Base-by-base conservation (phyloP, 2,113 vertebrate genomes). In the Cheilinus undulatus region DNA sequence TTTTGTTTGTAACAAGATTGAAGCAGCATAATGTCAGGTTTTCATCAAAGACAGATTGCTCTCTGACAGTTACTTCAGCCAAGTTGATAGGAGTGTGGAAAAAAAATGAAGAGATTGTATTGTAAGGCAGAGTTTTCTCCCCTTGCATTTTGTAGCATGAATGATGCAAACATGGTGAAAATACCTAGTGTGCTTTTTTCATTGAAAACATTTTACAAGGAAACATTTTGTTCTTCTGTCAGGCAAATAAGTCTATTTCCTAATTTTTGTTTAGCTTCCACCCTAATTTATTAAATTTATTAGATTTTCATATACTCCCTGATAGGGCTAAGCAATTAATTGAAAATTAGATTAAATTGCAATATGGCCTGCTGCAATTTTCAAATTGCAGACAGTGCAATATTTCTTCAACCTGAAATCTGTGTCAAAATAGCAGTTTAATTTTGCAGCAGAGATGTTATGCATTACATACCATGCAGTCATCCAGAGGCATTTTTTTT, bases 11-110 rank as follows among this genome's bases (percentile, higher is more conserved):
- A 30, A 28, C 5, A 65, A 36, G 34, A 11, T 2, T 11, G 34
- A 36, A 17, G 40, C 40, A 14, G 4, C 17, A 6, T 75, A 53
- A 79, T 82, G 60, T 63, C 70, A 79, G 59, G 28, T 86, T 43
- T 64, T 64, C 68, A 28, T 27, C 67, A 57, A 58, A 57, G 61
- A 78, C 36, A 32, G 20, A 17, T 38, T 54, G 67, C 64, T 69
- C 54, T 65, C 45, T 58, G 71, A 65, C n/a, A 23, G 28, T 17
- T 34, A 34, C 11, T 11, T 34, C 32, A 11, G 11, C 3, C 32
- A 19, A 1, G 1, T 38, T 63, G 52, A 40, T 34, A 52, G 50
- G 40, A 13, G 17, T 11, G 5, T 43, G 26, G 14, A 68, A 20
- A 7, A 12, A 8, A n/a, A 46, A 10, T 11, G 23, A 20, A 12